These are phyloP conservation scores for Euzetes globulus DNA, from an alignment of 2,888 invertebrate species.

Conservation along the genomic window DNA sequence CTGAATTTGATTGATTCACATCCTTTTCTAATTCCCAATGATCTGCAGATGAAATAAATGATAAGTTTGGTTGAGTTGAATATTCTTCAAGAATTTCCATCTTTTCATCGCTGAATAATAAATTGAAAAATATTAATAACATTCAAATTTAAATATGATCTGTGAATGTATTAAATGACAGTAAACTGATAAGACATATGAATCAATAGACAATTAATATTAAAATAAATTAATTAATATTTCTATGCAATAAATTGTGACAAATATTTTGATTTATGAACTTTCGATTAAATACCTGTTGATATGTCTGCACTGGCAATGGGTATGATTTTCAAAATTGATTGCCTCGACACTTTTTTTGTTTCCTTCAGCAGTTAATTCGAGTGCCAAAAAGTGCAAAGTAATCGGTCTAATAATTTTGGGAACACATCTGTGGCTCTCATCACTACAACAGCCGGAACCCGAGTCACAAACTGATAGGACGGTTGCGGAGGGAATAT, in stretches of 20 bases:
- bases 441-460: slow-evolving; percentile 16
- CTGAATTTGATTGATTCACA: not conserved
- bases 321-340: slow-evolving; percentile 20
- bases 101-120: not conserved
- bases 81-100: not conserved
- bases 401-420: not conserved
- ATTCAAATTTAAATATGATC: not conserved
- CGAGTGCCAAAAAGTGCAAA: not conserved
- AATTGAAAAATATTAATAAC: not conserved
- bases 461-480: not conserved
- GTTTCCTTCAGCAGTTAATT: slow-evolving; percentile 10
- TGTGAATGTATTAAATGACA: not conserved
- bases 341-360: slow-evolving; percentile 9
- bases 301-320: slow-evolving; percentile 9
- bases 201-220: too few relatives aligned
- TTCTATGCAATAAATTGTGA: not conserved
- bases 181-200: not conserved
- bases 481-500: not conserved
- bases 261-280: not conserved
- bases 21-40: not conserved
- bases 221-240: too few relatives aligned
- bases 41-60: not conserved
- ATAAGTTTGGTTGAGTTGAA: not conserved
- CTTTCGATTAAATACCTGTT: slow-evolving; percentile 4
- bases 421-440: not conserved